Percentiles rank a stretch among this genome's conserved stretches.
Evolutionary conservation across 2,888 invertebrate species (phyloP).

Genomic region (Liopterus haemorrhoidalis): DNA sequence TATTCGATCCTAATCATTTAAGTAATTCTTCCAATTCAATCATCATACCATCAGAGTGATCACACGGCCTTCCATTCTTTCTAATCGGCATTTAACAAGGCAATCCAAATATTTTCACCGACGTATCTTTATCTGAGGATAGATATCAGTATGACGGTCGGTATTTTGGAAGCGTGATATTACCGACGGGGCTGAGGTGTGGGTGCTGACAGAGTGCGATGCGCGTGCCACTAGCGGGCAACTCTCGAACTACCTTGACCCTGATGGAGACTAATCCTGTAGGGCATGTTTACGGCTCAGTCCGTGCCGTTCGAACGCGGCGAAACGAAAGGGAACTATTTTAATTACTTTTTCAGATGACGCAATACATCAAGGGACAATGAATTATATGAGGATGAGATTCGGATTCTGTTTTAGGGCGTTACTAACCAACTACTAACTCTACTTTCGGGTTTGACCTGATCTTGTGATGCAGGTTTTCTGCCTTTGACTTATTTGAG

Average conservation of each 20-base stretch:
- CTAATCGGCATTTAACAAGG: not conserved
- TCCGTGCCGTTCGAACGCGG: conserved; percentile 6
- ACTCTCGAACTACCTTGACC: conserved; percentile 20
- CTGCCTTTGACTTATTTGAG: too few species aligned
- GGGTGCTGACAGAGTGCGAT: conserved; percentile 10
- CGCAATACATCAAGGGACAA: conserved; percentile 33
- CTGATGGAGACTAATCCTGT: too few species aligned
- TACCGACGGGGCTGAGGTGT: conserved; percentile 10
- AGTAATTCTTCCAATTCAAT: too few species aligned
- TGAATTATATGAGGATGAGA: conserved; percentile 21
- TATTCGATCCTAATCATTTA: too few species aligned
- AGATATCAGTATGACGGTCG: not conserved
- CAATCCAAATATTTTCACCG: conserved; percentile 1
- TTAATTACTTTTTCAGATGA: conserved; percentile 34
- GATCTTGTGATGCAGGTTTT: too few species aligned
- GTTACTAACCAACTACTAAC: too few species aligned
- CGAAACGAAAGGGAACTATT: conserved; percentile 29
- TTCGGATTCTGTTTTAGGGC: too few species aligned
- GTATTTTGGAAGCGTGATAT: conserved; percentile 11
- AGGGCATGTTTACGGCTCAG: conserved; percentile 2
- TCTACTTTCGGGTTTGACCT: too few species aligned
- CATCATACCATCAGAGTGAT: too few species aligned
- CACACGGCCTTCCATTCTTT: not conserved
- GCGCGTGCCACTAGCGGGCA: conserved; percentile 9
- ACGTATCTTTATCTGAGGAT: too few species aligned